These are phyloP conservation scores for Coboldia fuscipes DNA, from an alignment of 1,140 invertebrate genomes.

Conservation along the genomic window DNA sequence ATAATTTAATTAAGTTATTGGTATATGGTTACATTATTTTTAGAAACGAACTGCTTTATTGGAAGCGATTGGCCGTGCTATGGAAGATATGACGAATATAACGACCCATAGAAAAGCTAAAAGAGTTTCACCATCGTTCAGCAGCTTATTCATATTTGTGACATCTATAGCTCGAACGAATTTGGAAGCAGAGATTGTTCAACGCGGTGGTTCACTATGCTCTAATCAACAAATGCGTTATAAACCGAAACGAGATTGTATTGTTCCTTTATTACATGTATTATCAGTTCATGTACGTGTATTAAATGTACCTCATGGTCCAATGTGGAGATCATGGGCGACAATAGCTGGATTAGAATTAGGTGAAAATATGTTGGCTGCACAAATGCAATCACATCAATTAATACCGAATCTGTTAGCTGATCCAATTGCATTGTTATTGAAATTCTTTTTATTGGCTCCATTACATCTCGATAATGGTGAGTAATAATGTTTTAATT, in stretches of 20 bases:
- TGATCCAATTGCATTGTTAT: conserved; percentile 62
- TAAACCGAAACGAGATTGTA: conserved; percentile 67
- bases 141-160: conserved; percentile 70
- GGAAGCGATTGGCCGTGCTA: conserved; percentile 64
- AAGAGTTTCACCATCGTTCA: conserved; percentile 32
- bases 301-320: conserved; percentile 42
- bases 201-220: conserved; percentile 57
- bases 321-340: conserved; percentile 38
- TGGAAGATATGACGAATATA: conserved; percentile 75
- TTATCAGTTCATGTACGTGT: conserved; percentile 62
- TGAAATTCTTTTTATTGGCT: conserved; percentile 69
- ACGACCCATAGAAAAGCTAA: conserved; percentile 30
- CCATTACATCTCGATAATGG: conserved; percentile 71
- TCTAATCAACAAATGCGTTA: conserved; percentile 29
- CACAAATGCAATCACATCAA: conserved; percentile 16
- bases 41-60: conserved; percentile 40
- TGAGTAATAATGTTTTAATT: conserved; percentile 23
- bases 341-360: conserved; percentile 29
- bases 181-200: conserved; percentile 77
- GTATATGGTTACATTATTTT: conserved; percentile 1
- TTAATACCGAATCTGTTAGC: conserved; percentile 34
- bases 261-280: conserved; percentile 74
- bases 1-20: background rate
- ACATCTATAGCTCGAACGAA: conserved; percentile 82
- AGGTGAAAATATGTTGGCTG: conserved; percentile 7